phyloP scores from a whole-genome alignment of 2,113 vertebrate genomes.

The Carollia perspicillata region DNA sequence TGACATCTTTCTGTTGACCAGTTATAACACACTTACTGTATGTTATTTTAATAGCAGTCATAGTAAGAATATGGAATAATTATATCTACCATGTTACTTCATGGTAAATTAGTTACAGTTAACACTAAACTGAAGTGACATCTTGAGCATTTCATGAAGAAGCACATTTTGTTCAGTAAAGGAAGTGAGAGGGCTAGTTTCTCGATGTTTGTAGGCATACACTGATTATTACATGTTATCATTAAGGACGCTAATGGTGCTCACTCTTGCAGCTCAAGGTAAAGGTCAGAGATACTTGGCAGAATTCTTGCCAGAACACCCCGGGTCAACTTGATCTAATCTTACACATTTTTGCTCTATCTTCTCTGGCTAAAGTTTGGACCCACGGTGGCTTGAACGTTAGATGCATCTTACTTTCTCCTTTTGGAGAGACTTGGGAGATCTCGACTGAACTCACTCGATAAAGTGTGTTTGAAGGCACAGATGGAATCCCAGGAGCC shows the following conservation, averaged over 20 bases:
- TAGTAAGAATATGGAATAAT: background rate
- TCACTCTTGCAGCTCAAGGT: background rate
- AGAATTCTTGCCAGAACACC: background rate
- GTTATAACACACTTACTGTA: background rate
- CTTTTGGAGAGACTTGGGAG: background rate
- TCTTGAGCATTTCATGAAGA: background rate
- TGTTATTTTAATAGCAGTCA: background rate
- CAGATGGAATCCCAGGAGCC: background rate
- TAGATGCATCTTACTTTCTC: slow-evolving; percentile 10
- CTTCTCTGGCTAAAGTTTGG: background rate
- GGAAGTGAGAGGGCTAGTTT: background rate
- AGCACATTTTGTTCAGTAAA: background rate
- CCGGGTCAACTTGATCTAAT: background rate
- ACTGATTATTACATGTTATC: background rate
- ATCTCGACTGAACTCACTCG: background rate
- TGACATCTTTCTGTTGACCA: background rate
- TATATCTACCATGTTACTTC: background rate
- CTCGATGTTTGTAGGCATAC: background rate
- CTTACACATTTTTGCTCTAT: background rate
- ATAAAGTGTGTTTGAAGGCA: background rate
- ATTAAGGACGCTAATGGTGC: background rate
- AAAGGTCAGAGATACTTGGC: background rate
- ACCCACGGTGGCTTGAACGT: background rate
- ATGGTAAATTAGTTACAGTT: background rate
- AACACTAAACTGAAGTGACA: background rate